Evolutionary conservation across 2,113 vertebrate genomes (phyloP).

Genomic region (Leuciscus idus): DNA sequence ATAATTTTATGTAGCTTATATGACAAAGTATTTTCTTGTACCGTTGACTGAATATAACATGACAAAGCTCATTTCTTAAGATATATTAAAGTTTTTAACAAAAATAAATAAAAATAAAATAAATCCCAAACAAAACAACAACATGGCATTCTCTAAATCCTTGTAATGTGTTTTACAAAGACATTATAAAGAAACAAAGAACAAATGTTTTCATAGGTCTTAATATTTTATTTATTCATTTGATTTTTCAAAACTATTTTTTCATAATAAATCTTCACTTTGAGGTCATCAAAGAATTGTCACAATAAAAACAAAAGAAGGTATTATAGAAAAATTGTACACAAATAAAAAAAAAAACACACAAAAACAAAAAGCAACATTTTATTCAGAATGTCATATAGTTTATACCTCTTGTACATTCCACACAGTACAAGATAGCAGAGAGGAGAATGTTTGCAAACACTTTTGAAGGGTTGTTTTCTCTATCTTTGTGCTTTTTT

Average conservation of each 20-base stretch:
- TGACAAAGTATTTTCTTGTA: not conserved
- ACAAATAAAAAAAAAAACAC: slow-evolving; percentile 78
- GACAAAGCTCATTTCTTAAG: too few species aligned
- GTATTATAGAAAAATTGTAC: slow-evolving; percentile 85
- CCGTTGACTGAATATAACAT: not conserved
- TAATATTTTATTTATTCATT: slow-evolving; percentile 86
- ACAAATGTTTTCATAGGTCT: slow-evolving; percentile 65
- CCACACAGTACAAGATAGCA: slow-evolving; percentile 54
- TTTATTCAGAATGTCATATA: slow-evolving; percentile 58
- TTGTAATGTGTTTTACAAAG: not conserved
- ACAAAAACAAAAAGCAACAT: slow-evolving; percentile 69
- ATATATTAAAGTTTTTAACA: not conserved
- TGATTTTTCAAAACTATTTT: slow-evolving; percentile 85
- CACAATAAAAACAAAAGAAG: slow-evolving; percentile 86
- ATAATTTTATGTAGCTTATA: too few species aligned
- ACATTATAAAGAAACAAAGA: slow-evolving; percentile 21
- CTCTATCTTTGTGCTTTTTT: slow-evolving; percentile 31
- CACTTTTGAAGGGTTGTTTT: slow-evolving; percentile 42
- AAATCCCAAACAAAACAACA: too few species aligned
- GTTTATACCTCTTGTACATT: slow-evolving; percentile 56
- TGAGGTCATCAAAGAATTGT: slow-evolving; percentile 84
- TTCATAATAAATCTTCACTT: slow-evolving; percentile 85
- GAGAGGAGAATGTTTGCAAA: slow-evolving; percentile 52
- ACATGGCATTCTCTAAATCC: too few species aligned
- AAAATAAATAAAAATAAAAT: not conserved